Evolutionary conservation across 1,140 invertebrate genomes (phyloP).

Genomic region (Zaprionus davidi): DNA sequence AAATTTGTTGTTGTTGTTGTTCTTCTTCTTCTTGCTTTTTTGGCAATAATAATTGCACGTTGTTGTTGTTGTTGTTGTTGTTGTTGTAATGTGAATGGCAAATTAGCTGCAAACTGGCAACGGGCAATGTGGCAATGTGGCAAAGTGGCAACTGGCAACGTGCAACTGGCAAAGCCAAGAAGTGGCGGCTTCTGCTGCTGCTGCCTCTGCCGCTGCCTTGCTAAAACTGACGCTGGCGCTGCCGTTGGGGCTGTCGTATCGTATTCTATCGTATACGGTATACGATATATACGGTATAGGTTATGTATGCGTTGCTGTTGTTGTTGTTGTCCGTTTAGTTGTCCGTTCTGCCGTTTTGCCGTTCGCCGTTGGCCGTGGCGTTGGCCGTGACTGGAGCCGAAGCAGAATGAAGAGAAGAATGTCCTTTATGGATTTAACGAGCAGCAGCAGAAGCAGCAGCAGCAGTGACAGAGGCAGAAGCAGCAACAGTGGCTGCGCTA

Average conservation of each 20-base stretch:
- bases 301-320: neutral
- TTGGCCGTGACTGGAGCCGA: constrained; percentile 49
- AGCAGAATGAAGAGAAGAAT: constrained; percentile 54
- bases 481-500: constrained; percentile 46
- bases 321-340: constrained; percentile 3
- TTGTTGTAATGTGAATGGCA: constrained; percentile 56
- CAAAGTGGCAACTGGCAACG: constrained; percentile 44
- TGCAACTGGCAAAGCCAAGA: constrained; percentile 38
- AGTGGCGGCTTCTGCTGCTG: constrained; percentile 43
- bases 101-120: constrained; percentile 57
- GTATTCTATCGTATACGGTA: neutral
- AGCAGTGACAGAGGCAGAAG: constrained; percentile 39
- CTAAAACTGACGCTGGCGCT: neutral
- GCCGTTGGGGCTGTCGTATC: neutral
- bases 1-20: constrained; percentile 10
- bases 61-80: constrained; percentile 29
- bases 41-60: constrained; percentile 49
- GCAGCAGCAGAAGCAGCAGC: constrained; percentile 40
- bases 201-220: constrained; percentile 27
- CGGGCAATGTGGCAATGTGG: constrained; percentile 13
- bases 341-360: constrained; percentile 7
- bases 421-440: constrained; percentile 71
- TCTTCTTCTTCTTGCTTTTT: constrained; percentile 8
- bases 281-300: neutral
- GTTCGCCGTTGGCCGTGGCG: constrained; percentile 42